Base-by-base conservation (phyloP, 2,797 vertebrate genomes). In the Scolopax rusticola region DNA sequence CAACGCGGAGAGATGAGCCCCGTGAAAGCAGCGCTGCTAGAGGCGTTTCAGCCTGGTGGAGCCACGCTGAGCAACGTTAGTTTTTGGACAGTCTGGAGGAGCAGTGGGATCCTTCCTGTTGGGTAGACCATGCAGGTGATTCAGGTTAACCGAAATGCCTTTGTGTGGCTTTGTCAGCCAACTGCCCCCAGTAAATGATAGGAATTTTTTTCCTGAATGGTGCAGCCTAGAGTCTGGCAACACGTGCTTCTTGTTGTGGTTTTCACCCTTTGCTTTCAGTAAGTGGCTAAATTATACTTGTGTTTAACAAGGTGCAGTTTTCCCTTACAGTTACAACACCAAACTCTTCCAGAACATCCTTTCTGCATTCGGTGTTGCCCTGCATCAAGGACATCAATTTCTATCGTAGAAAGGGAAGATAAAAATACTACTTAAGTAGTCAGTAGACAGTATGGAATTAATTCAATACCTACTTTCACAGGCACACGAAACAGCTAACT, bases 121-220 rank as follows among this genome's bases (percentile, higher is more conserved):
- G 43, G 18, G 25, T 43, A 90, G 65, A 68, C 16, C 23, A 33
- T 38, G 43, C 15, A 76, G 47, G 12, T 48, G 47, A 48, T 48
- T 24, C 47, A 48, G 21, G 47, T 48, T 48, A 95, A 87, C 81
- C 85, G 93, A 85, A 90, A 95, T 87, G 40, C 30, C 77, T 95
- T 91, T 73, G 5, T 70, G 11, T 67, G 43, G 27, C 73, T 95
- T 95, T 79, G 48, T 95, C 93, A 96, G 43, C 92, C 71, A 89
- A 41, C 89, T 96, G 74, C 94, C 93, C 83, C 83, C 33, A 87
- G 93, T 56, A 95, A 94, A 47, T 81, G 65, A 27, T 89, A 91
- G 87, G 36, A 89, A 78, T 96, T 95, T 85, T 81, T 9, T 93
- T 94, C 89, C 75, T 90, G 78, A 95, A 45, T 92, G 89, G 76